Conservation (phyloP, 1,140 invertebrate genomes). For the Zeugodacus cucurbitae region DNA sequence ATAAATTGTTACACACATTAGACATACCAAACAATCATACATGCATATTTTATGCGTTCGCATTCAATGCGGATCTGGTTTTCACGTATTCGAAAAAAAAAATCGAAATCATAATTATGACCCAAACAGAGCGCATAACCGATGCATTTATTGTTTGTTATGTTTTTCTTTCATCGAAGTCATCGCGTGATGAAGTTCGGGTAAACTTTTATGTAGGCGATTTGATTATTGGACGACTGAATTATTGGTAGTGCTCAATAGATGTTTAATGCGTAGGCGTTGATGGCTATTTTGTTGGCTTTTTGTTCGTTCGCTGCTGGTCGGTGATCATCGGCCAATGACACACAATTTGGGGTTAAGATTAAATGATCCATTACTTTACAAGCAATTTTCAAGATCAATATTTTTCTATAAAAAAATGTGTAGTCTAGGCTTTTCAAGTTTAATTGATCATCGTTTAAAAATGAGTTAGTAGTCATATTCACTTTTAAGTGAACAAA, state of each 20-base stretch:
- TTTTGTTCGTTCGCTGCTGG: background rate
- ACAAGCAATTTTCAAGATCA: too few species aligned
- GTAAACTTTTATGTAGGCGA: background rate
- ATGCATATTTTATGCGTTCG: background rate
- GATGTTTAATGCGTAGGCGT: background rate
- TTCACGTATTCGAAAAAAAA: background rate
- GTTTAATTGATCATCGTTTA: too few species aligned
- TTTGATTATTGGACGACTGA: background rate
- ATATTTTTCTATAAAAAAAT: too few species aligned
- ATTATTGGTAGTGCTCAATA: background rate
- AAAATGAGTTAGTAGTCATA: too few species aligned
- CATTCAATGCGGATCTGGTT: constrained; percentile 4
- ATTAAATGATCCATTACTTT: background rate
- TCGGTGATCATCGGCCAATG: background rate
- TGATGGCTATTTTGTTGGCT: background rate
- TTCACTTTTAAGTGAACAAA: too few species aligned
- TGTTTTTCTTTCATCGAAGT: background rate
- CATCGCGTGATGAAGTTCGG: background rate
- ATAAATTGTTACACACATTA: constrained; percentile 28
- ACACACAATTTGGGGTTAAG: background rate
- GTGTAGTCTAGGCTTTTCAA: too few species aligned
- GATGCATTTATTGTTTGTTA: background rate
- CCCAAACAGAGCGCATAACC: background rate
- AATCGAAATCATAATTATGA: background rate
- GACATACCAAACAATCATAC: background rate